Evolutionary conservation across 2,888 invertebrate genomes (phyloP).

Genomic region (Rotaria macrura): DNA sequence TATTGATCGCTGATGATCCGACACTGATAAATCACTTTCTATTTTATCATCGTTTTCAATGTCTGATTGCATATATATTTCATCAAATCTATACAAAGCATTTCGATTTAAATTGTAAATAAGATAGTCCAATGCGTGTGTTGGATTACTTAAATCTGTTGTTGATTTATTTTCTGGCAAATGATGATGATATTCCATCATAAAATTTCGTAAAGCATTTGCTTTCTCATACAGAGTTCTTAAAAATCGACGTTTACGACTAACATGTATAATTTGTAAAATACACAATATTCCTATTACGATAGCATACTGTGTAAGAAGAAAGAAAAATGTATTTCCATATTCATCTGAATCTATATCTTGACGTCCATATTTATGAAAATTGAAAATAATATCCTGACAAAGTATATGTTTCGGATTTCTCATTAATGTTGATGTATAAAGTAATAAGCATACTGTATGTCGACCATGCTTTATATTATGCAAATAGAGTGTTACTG

Average conservation of each 20-base stretch:
- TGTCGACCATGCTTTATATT: background rate
- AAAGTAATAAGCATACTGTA: background rate
- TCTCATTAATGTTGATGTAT: background rate
- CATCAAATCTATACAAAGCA: background rate
- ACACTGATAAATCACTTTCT: background rate
- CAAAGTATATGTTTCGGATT: background rate
- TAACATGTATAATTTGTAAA: background rate
- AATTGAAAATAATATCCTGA: conserved; percentile 12
- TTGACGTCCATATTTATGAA: background rate
- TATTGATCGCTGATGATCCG: background rate
- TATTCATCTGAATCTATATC: background rate
- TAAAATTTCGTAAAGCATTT: background rate
- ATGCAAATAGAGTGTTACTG: background rate
- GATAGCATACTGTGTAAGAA: background rate
- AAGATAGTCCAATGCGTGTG: background rate
- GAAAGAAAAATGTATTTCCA: background rate
- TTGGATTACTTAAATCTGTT: background rate
- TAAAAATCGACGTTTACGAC: background rate
- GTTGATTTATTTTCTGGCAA: background rate
- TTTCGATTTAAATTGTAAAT: background rate
- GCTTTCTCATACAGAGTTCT: background rate
- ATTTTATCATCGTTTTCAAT: background rate
- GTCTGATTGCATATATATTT: background rate
- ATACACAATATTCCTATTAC: background rate
- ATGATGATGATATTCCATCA: background rate